Base-by-base conservation (phyloP, 2,113 vertebrate species). In the Brachyistius frenatus region DNA sequence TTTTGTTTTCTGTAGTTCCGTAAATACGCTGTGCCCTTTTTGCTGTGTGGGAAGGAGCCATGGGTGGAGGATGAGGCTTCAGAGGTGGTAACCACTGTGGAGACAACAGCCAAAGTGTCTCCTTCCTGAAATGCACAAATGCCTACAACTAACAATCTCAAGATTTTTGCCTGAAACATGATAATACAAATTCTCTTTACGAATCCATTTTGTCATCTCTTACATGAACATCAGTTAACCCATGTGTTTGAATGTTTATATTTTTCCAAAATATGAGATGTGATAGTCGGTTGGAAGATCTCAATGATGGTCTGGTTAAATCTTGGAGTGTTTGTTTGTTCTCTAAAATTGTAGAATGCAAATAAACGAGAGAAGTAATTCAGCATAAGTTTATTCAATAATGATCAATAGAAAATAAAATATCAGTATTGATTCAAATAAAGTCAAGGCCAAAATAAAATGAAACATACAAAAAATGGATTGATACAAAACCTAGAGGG, bases 331-430 rank as follows among this genome's bases (percentile, higher is more conserved):
- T 16, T 4, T 55, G 63, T 44, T n/a, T 57, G 41, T 57, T 7
- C 14, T 73, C 53, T 58, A 67, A 37, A 67, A 71, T 16, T 46
- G 55, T 49, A 73, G 10, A 66, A 58, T 13, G 23, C 37, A 76
- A 88, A 80, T 36, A 41, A 77, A 74, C 10, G 49, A 78, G 23
- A 79, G 46, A n/a, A 66, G 70, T 76, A 79, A 61, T 89, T 93
- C 80, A 93, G 90, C 90, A 83, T 89, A 92, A 92, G 84, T 95
- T 94, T 93, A 93, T 95, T 95, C 86, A 91, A 84, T 94, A 89
- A 93, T 93, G 90, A 91, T 93, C 76, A 86, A 91, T 94, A 94
- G 83, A 94, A 95, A 94, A 95, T 89, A 92, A 95, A 91, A 92
- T 89, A 85, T 93, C 76, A 89, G 75, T 92, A 83, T 92, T 5